phyloP scores from a whole-genome alignment of 2,888 invertebrate genomes.

The Agrochola circellaris region DNA sequence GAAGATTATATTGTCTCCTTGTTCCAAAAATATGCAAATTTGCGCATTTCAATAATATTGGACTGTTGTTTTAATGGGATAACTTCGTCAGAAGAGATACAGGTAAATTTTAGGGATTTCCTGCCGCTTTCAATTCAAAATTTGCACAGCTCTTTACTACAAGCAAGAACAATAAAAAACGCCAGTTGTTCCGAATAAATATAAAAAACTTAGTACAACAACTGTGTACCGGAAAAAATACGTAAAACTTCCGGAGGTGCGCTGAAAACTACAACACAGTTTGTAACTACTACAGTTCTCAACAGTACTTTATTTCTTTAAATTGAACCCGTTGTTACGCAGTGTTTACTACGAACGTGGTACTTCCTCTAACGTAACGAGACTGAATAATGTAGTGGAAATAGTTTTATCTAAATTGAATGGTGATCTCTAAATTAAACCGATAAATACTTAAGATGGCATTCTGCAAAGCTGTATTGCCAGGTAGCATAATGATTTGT shows the following conservation, averaged over 20 bases:
- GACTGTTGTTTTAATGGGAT: not conserved
- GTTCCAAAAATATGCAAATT: not conserved
- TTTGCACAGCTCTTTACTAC: not conserved
- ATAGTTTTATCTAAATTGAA: constrained; percentile 10
- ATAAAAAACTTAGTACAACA: constrained; percentile 10
- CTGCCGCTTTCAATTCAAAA: not conserved
- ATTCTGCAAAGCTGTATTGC: not conserved
- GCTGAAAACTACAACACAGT: constrained; percentile 36
- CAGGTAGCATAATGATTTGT: not conserved
- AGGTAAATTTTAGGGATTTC: not conserved
- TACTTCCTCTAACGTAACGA: constrained; percentile 3
- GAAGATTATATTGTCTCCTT: not conserved
- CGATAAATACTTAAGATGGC: not conserved
- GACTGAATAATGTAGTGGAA: not conserved
- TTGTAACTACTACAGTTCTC: constrained; percentile 27
- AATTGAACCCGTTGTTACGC: constrained; percentile 23
- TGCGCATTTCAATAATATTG: not conserved
- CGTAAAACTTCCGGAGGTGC: constrained; percentile 42
- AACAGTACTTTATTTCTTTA: constrained; percentile 33
- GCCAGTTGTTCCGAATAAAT: constrained; percentile 16
- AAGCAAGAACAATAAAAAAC: not conserved
- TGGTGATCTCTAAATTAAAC: not conserved
- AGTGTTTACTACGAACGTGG: constrained; percentile 17
- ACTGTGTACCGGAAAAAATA: constrained; percentile 24
- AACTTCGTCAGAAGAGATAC: not conserved